Evolutionary conservation across 2,888 invertebrate species (phyloP).

Genomic region (Apantesis nais): DNA sequence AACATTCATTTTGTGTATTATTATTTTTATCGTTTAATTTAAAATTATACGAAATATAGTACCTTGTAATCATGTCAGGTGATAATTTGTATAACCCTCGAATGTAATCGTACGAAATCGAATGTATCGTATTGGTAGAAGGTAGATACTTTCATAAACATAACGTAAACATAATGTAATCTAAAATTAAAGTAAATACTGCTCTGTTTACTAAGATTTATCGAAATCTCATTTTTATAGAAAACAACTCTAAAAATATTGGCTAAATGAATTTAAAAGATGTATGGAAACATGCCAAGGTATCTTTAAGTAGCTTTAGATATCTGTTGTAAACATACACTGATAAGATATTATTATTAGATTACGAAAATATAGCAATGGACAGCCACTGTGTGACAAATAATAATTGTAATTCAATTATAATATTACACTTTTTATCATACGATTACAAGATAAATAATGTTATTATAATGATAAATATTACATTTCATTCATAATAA

Average conservation of each 20-base stretch:
- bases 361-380: constrained; percentile 18
- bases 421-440: constrained; percentile 38
- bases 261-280: neutral
- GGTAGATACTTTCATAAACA: no score
- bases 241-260: no score
- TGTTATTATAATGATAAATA: constrained; percentile 57
- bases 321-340: neutral
- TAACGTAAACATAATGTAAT: no score
- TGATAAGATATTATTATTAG: constrained; percentile 35
- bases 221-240: no score
- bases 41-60: no score
- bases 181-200: no score
- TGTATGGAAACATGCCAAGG: neutral
- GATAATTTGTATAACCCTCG: no score
- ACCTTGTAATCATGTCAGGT: no score
- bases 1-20: neutral
- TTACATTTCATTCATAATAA: constrained; percentile 5
- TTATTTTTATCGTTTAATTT: no score
- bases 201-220: no score
- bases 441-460: constrained; percentile 61
- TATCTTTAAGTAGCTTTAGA: neutral
- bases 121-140: no score
- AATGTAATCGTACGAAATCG: no score
- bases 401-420: constrained; percentile 39
- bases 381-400: constrained; percentile 24